A percentile compares a stretch with the other conserved stretches of the same genome.
Evolutionary conservation across 2,113 vertebrate species (phyloP).

Genomic region (Callaeas wilsoni): DNA sequence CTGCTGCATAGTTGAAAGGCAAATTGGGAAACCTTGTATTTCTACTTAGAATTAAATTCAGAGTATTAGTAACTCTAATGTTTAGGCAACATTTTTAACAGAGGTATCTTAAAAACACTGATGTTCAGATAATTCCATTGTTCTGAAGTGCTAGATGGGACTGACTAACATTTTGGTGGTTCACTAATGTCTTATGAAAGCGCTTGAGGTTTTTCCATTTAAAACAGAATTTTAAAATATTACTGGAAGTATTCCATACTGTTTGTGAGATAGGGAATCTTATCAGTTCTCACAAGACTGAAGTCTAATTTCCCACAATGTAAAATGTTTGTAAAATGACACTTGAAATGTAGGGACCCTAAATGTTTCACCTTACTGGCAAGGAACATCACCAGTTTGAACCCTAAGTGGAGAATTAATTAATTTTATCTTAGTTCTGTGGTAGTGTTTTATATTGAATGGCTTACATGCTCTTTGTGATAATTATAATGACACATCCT

Average conservation of each 20-base stretch:
- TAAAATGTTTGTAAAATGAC: not conserved
- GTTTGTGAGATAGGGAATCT: not conserved
- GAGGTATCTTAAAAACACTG: slow-evolving; percentile 11
- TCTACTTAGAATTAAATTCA: slow-evolving; percentile 44
- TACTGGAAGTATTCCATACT: slow-evolving; percentile 10
- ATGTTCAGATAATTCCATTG: not conserved
- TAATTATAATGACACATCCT: not conserved
- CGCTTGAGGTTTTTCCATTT: not conserved
- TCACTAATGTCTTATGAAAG: not conserved
- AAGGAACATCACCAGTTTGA: not conserved
- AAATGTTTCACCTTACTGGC: not conserved
- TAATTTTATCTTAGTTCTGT: not conserved
- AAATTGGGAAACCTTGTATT: slow-evolving; percentile 23
- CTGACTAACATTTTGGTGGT: not conserved
- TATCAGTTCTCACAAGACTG: not conserved
- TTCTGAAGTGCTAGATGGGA: not conserved
- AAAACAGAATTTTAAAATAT: not conserved
- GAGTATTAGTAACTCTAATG: slow-evolving; percentile 5
- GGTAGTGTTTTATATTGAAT: not conserved
- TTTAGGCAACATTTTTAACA: slow-evolving; percentile 23
- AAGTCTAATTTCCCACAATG: not conserved
- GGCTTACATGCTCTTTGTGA: not conserved
- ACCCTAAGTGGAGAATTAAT: not conserved
- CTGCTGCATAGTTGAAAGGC: slow-evolving; percentile 56
- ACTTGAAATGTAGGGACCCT: not conserved